Evolutionary conservation across 2,113 vertebrate species (phyloP).

Genomic region (Ursus arctos): DNA sequence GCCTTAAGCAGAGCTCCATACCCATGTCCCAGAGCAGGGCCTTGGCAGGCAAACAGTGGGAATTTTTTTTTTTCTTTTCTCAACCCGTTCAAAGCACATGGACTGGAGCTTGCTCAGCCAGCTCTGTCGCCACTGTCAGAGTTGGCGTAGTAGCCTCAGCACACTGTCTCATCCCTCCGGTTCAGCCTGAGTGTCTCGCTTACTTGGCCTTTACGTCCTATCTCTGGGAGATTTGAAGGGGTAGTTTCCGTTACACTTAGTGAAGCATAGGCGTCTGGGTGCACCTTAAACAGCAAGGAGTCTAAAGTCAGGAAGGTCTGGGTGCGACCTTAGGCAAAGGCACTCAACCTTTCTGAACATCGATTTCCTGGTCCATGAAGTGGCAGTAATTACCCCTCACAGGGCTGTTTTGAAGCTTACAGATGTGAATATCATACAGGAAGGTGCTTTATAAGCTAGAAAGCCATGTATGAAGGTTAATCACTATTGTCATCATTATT

Average conservation of each 20-base stretch:
- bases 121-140: neutral
- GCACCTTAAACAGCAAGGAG: neutral
- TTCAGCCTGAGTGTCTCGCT: neutral
- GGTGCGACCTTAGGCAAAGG: neutral
- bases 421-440: neutral
- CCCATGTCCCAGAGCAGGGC: constrained; percentile 87
- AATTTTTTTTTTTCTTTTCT: constrained; percentile 60
- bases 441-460: constrained; percentile 34
- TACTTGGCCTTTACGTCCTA: neutral
- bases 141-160: neutral
- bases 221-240: neutral
- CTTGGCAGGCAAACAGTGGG: constrained; percentile 84
- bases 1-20: constrained; percentile 89
- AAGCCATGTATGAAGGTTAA: neutral
- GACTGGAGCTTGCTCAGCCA: constrained; percentile 44
- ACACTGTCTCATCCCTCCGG: neutral
- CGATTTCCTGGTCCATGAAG: neutral
- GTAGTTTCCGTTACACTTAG: neutral
- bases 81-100: constrained; percentile 49
- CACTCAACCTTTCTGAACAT: neutral
- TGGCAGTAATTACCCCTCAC: neutral
- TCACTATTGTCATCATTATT: neutral
- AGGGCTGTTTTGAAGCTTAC: neutral
- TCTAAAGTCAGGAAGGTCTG: neutral
- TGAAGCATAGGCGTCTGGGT: neutral